Base-by-base conservation (phyloP, 1,140 invertebrate species). In the Drosophila neocordata region DNA sequence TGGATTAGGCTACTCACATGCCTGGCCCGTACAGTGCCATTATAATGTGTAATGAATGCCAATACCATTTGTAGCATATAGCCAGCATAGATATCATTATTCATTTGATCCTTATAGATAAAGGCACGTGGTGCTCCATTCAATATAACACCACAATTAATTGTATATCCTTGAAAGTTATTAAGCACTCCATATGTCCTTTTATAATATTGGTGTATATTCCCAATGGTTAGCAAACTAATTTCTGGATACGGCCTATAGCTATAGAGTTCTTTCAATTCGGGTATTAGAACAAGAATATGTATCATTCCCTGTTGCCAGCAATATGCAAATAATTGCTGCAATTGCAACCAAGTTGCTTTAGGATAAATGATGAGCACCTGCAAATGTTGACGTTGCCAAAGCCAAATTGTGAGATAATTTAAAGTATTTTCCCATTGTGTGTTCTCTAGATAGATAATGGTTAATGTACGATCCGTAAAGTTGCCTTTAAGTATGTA, bases 51-150 rank as follows among this genome's bases (percentile, higher is more conserved):
- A 6, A 79, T 78, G 27, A 85, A 85, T 6, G 85, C 77, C 52
- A 85, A 15, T 0, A 57, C 11, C 44, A 81, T 85, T 0, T 60
- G 37, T 3, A 85, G 65, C 81, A 85, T 85, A 66, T 85, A 85
- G 2, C 81, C 81, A 4, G 81, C 72, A 13, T 77, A 63, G 6
- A 85, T 24, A 3, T 60, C 9, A 20, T 51, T 51, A 12, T 72
- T 48, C 0, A 52, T 27, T 2, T 75, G 62, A 65, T 85, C 63
- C 13, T 18, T 62, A 27, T 81, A 85, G n/a, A 65, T 53, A 38
- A 85, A 85, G 22, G 69, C 75, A 35, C 73, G 59, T 0, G 81
- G 81, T 11, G 81, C 73, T n/a, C 65, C 73, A 6, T 69, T 59
- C 1, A 53, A 60, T 6, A 77, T 38, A 1, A 84, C 66, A 5